Conservation (phyloP, 2,888 invertebrate species). For the Leptinotarsa rubiginosa region DNA sequence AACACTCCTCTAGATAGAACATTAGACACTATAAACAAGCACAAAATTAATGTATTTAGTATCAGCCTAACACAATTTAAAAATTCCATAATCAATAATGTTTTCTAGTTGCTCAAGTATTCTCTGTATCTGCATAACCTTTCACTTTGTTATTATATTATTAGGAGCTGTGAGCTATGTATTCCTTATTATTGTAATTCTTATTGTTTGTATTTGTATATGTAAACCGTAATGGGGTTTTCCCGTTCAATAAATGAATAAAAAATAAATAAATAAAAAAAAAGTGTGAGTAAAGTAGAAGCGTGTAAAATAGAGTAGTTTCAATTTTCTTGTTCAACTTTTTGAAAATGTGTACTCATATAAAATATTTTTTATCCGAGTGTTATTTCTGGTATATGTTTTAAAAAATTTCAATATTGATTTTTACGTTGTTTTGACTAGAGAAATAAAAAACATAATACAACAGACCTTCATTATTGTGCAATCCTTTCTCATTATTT, state of each 20-base stretch:
- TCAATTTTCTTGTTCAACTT: background rate
- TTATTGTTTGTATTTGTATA: slow-evolving; percentile 8
- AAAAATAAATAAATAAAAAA: background rate
- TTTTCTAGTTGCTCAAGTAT: slow-evolving; percentile 6
- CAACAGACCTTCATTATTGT: no score
- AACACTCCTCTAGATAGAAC: slow-evolving; percentile 15
- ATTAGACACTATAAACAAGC: slow-evolving; percentile 11
- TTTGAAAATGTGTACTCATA: slow-evolving; percentile 1
- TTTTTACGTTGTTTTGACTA: no score
- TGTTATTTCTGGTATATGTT: no score
- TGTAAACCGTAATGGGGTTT: slow-evolving; percentile 10
- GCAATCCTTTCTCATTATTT: no score
- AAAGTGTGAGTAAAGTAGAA: background rate
- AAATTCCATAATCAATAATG: background rate
- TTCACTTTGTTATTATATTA: background rate
- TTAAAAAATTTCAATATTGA: no score
- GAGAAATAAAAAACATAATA: no score
- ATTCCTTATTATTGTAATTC: background rate
- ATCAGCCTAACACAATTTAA: background rate
- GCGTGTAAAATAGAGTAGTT: background rate
- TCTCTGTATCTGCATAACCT: background rate
- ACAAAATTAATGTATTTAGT: slow-evolving; percentile 17
- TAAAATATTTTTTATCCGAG: background rate
- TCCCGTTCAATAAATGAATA: slow-evolving; percentile 5
- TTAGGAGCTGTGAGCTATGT: slow-evolving; percentile 7